Evolutionary conservation across 30 jellyfish, hydroid and myxozoan genomes (phyloP).

Genomic region (Pelagia noctiluca): DNA sequence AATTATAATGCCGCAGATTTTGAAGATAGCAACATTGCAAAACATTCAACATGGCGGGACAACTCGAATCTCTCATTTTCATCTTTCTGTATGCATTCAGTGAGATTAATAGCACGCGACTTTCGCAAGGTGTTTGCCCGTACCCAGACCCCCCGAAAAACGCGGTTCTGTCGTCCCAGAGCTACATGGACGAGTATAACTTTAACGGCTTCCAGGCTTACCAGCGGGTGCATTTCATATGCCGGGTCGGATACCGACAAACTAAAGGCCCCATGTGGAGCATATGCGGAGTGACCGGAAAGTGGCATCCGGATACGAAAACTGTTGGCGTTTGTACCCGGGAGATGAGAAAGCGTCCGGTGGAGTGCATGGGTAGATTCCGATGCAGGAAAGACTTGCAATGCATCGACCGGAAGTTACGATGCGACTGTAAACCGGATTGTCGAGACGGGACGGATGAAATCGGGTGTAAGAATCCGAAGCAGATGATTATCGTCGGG

Average conservation of each 20-base stretch:
- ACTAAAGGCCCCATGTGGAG: conserved; percentile 77
- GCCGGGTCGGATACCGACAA: conserved; percentile 60
- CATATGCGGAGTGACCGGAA: conserved; percentile 54
- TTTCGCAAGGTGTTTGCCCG: conserved; percentile 49
- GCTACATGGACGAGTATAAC: conserved; percentile 35
- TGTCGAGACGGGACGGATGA: conserved; percentile 76
- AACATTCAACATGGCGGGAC: too few relatives aligned
- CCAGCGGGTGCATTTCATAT: conserved; percentile 56
- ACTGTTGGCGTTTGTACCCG: conserved; percentile 66
- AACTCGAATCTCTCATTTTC: background rate
- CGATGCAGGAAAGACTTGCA: conserved; percentile 60
- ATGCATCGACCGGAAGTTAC: conserved; percentile 55
- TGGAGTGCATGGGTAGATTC: conserved; percentile 52
- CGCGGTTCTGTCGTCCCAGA: conserved; percentile 59
- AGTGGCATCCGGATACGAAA: conserved; percentile 70
- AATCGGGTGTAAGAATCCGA: conserved; percentile 67
- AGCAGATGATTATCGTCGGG: conserved; percentile 12
- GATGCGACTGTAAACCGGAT: conserved; percentile 72
- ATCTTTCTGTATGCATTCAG: background rate
- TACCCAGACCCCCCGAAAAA: conserved; percentile 61
- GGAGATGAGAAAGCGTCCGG: conserved; percentile 52
- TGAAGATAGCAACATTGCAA: background rate
- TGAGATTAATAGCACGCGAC: conserved; percentile 6
- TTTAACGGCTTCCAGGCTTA: conserved; percentile 60
- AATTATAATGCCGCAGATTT: background rate